Evolutionary conservation across 2,888 invertebrate species (phyloP).

Genomic region (Cataglyphis livida): DNA sequence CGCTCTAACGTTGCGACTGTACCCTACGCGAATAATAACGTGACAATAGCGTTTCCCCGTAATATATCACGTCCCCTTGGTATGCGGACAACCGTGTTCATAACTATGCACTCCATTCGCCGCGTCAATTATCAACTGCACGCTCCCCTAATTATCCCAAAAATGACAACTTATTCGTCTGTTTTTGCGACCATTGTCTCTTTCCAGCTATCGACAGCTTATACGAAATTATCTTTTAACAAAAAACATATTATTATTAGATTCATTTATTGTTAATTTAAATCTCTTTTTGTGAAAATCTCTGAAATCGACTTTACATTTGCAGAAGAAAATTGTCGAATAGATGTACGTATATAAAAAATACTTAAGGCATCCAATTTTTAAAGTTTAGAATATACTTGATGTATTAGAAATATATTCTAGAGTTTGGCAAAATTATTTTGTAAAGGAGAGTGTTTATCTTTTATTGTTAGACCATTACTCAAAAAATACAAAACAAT

Average conservation of each 20-base stretch:
- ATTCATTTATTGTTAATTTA: background rate
- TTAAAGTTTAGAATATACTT: background rate
- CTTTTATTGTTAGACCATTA: too few species aligned
- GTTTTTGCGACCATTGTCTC: background rate
- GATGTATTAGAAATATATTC: background rate
- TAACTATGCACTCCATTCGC: constrained; percentile 51
- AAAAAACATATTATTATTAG: background rate
- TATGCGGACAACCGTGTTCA: constrained; percentile 46
- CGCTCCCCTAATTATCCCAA: background rate
- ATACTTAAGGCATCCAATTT: background rate
- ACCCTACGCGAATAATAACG: constrained; percentile 61
- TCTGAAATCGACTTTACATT: background rate
- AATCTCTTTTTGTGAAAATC: background rate
- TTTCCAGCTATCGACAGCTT: background rate
- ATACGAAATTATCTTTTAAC: background rate
- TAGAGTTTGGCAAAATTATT: background rate
- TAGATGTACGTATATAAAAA: background rate
- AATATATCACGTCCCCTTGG: constrained; percentile 59
- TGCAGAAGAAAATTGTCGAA: background rate
- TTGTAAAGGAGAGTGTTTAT: background rate
- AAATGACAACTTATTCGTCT: background rate
- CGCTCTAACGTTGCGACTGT: constrained; percentile 24
- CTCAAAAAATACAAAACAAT: background rate
- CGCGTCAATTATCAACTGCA: constrained; percentile 62
- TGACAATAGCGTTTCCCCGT: constrained; percentile 59